phyloP scores from a whole-genome alignment of 2,888 invertebrate genomes.

The Aleiodes alternator region DNA sequence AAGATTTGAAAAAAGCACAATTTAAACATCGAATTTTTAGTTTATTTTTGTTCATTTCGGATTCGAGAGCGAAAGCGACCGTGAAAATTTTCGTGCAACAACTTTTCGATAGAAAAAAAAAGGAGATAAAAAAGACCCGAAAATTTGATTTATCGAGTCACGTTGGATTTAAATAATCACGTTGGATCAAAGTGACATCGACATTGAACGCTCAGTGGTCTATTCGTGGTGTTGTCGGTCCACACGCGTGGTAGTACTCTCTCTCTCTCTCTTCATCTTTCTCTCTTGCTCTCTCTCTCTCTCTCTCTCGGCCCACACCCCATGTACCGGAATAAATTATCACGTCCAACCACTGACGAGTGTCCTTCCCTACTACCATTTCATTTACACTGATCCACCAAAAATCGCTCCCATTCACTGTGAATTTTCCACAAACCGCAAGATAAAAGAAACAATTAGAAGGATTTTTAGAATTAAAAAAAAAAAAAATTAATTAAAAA shows the following conservation, averaged over 20 bases:
- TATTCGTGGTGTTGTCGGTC: slow-evolving; percentile 36
- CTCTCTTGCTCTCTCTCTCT: background rate
- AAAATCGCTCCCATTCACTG: slow-evolving; percentile 2
- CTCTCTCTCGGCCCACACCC: background rate
- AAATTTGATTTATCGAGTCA: slow-evolving; percentile 19
- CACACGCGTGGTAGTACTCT: background rate
- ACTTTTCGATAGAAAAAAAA: background rate
- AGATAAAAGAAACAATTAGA: background rate
- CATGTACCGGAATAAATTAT: slow-evolving; percentile 34
- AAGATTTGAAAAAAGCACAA: too few species aligned
- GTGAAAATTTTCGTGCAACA: background rate
- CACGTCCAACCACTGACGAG: slow-evolving; percentile 30
- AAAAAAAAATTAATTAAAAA: too few species aligned
- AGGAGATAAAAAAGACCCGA: background rate
- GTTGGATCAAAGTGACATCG: slow-evolving; percentile 33
- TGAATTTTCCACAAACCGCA: background rate
- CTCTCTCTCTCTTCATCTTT: background rate
- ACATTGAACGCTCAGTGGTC: slow-evolving; percentile 31
- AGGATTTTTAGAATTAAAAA: background rate
- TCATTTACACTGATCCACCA: slow-evolving; percentile 3
- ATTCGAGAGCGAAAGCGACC: background rate
- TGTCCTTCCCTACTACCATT: slow-evolving; percentile 24
- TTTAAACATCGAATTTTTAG: background rate
- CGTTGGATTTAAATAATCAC: slow-evolving; percentile 31
- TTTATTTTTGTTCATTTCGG: background rate